phyloP scores from a whole-genome alignment of 2,888 invertebrate genomes.

The Amblyteles armatorius region DNA sequence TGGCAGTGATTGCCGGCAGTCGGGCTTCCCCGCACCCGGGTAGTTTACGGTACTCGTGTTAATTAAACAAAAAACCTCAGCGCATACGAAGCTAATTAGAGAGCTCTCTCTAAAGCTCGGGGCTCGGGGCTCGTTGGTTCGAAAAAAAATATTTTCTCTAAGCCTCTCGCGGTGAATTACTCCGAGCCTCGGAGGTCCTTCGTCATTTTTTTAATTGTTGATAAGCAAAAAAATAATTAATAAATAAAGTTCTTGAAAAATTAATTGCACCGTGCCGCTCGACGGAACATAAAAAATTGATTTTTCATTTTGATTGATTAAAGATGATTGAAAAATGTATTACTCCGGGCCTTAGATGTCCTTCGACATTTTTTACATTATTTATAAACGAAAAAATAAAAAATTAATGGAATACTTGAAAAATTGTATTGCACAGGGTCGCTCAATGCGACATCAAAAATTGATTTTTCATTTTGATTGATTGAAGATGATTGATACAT shows the following conservation, averaged over 20 bases:
- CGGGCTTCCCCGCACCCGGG: constrained; percentile 34
- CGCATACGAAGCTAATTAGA: constrained; percentile 79
- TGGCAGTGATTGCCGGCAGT: constrained; percentile 26
- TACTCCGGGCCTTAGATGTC: constrained; percentile 10
- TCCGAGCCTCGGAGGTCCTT: constrained; percentile 7
- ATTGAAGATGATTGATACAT: too few relatives aligned
- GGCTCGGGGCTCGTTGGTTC: constrained; percentile 69
- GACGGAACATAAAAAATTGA: not conserved
- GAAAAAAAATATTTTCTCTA: constrained; percentile 73
- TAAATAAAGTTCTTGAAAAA: too few relatives aligned
- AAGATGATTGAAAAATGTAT: not conserved
- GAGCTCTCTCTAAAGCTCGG: constrained; percentile 68
- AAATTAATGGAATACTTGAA: too few relatives aligned
- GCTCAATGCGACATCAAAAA: too few relatives aligned
- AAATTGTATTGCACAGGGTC: too few relatives aligned
- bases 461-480: too few relatives aligned
- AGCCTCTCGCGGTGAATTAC: not conserved
- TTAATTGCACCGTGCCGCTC: too few relatives aligned
- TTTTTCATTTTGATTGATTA: not conserved
- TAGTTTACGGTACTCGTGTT: constrained; percentile 77
- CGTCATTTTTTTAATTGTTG: constrained; percentile 21
- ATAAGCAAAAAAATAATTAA: not conserved
- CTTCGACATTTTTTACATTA: constrained; percentile 16
- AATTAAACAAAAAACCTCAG: constrained; percentile 80
- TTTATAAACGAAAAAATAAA: not conserved